Base-by-base conservation (phyloP, 2,888 invertebrate genomes). In the Phalera bucephala region DNA sequence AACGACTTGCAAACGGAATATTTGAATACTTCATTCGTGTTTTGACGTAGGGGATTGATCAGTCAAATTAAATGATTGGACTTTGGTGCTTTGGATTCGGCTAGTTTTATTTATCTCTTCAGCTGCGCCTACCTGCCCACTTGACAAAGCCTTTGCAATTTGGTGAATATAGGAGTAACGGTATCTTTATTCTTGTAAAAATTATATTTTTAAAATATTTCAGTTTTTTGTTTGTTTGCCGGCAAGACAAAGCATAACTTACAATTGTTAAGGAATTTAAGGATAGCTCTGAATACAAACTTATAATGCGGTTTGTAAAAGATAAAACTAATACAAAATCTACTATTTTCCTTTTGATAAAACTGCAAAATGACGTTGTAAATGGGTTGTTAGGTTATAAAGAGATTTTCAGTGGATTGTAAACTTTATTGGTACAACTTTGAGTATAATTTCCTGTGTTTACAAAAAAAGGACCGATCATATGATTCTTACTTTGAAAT, bases 401-500 rank as follows among this genome's bases (percentile, higher is more conserved):
- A 21, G 3, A 19, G 3, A 1, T 8, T 1, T 1, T 4, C 11
- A 43, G 8, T n/a, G 0, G n/a, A 65, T 45, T 52, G 47, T 46
- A 3, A 12, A 43, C 38, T 33, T 42, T 61, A 51, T 14, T 0
- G 0, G 0, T 0, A 0, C 0, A 0, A 0, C 0, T n/a, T 56
- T 61, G 42, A 42, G 58, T 40, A 36, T 0, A 40, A 13, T 40
- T 47, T 64, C 2, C 12, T 19, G 34, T 53, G 46, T 12, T 2
- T 28, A n/a, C 25, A 21, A 29, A 71, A 19, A 17, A 6, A 8
- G 11, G 40, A 30, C 33, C 50, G 44, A 59, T 64, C 83, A 83
- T 81, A 81, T 83, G 82, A 74, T 80, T 79, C 43, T 73, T 68
- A 75, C 65, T 73, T 70, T 76, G 73, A 78, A 81, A 73, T 58